Conservation (phyloP, 2,888 invertebrate species). For the Drosophila demipolita region DNA sequence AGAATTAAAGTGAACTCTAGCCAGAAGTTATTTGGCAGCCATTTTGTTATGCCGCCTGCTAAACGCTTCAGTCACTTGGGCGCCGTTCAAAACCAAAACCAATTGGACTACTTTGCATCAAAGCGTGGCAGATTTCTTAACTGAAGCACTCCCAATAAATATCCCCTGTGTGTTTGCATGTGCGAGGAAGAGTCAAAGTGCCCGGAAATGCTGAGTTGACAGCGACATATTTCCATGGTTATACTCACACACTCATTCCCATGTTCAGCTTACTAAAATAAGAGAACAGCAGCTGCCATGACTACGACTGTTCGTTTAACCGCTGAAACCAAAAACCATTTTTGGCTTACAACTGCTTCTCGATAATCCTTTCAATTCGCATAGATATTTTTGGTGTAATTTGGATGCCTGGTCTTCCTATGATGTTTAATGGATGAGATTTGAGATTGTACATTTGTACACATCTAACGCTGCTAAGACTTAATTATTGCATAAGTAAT, state of each 20-base stretch:
- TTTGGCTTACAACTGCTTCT: conserved; percentile 36
- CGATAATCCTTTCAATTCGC: conserved; percentile 73
- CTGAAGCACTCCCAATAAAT: conserved; percentile 13
- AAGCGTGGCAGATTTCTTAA: conserved; percentile 20
- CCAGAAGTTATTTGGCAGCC: conserved; percentile 75
- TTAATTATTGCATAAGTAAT: background rate
- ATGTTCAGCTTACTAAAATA: background rate
- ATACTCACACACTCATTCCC: conserved; percentile 2
- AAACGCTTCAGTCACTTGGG: conserved; percentile 26
- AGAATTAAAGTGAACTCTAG: conserved; percentile 36
- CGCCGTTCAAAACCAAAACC: conserved; percentile 24
- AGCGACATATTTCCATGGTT: conserved; percentile 29
- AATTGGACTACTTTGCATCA: conserved; percentile 58
- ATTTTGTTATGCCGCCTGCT: conserved; percentile 51
- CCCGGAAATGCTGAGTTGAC: conserved; percentile 65
- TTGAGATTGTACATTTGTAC: conserved; percentile 13
- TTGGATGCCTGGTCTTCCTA: background rate
- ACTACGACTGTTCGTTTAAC: conserved; percentile 46
- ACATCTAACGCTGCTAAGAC: background rate
- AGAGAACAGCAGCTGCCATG: conserved; percentile 27
- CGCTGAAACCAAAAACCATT: conserved; percentile 56
- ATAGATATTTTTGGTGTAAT: conserved; percentile 41
- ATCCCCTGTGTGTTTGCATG: conserved; percentile 17
- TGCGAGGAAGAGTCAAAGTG: conserved; percentile 24
- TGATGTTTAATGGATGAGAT: conserved; percentile 28